Percentiles rank a stretch among this genome's conserved stretches.
Evolutionary conservation across 2,113 vertebrate species (phyloP).

Genomic region (Carlito syrichta): DNA sequence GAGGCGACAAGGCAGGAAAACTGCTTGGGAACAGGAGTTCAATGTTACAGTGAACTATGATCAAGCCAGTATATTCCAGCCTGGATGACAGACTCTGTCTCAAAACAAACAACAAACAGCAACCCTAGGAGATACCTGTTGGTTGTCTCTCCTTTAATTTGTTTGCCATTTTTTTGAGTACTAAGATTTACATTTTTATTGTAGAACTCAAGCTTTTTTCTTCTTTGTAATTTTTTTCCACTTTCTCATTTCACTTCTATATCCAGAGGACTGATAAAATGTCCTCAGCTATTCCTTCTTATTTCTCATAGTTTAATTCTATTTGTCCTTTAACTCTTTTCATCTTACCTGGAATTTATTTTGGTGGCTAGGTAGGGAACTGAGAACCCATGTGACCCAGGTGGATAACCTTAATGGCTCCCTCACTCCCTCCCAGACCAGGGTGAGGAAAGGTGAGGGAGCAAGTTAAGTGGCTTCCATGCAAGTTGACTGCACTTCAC

Average conservation of each 20-base stretch:
- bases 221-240: slow-evolving; percentile 5
- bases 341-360: slow-evolving; percentile 44
- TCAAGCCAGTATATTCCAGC: too few species aligned
- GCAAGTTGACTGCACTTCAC: background rate
- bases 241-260: slow-evolving; percentile 31
- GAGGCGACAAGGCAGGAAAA: too few species aligned
- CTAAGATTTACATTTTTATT: background rate
- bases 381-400: slow-evolving; percentile 1
- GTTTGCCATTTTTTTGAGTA: background rate
- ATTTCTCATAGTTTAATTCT: background rate
- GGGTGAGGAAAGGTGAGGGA: background rate
- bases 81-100: too few species aligned
- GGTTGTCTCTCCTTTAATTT: background rate
- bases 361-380: background rate
- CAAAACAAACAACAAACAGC: too few species aligned
- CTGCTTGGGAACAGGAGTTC: too few species aligned
- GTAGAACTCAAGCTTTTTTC: slow-evolving; percentile 17
- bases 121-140: background rate
- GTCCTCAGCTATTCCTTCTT: slow-evolving; percentile 11
- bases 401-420: slow-evolving; percentile 6
- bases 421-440: background rate
- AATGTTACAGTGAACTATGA: too few species aligned
- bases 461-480: background rate
- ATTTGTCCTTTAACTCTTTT: background rate
- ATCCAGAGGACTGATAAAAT: slow-evolving; percentile 37